Base-by-base conservation (phyloP, 2,888 invertebrate genomes). In the Troglohyphantes excavatus region DNA sequence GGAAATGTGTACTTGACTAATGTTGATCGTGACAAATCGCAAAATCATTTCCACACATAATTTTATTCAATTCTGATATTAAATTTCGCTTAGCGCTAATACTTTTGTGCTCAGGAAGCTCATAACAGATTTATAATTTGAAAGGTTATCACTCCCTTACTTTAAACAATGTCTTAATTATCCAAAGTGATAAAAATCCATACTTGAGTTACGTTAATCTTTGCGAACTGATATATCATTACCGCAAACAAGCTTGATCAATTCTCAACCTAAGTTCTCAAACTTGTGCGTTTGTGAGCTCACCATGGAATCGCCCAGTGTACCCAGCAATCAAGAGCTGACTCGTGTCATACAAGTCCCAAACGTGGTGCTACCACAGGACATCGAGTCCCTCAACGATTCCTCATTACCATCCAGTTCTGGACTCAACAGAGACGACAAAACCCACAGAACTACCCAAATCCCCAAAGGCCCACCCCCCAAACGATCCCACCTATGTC, bases 401-500 rank as follows among this genome's bases (percentile, higher is more conserved):
- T 23, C 46, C n/a, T 43, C 17, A 3, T 29, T 21, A 11, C 43
- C 72, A 6, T 17, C 65, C 9, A 21, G 17, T 2, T 39, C 78
- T 13, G 19, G 23, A 11, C 21, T 88, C 2, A 21, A 19, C 23
- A 46, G 75, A 23, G 67, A 67, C 0, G 68, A 43, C 46, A 76
- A 11, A 7, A 21, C 23, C 23, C 90, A 90, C 65, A 90, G 90
- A 63, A 90, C 84, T 21, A 19, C 84, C 2, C 70, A 26, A 72
- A 27, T 73, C 17, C 59, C 73, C 3, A 63, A 26, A 7, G 29
- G 19, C 17, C 65, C 39, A 2, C 33, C 67, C 6, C 53, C 75
- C 17, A 84, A 63, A 59, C 65, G 61, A 61, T 5, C 17, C 13
- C 78, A 72, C 9, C 59, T 90, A 7, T 90, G 90, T 23, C 78